Percentiles rank a stretch among this genome's conserved stretches.
Conservation (phyloP, 2,888 invertebrate species). For the Cylindroiulus punctatus region DNA sequence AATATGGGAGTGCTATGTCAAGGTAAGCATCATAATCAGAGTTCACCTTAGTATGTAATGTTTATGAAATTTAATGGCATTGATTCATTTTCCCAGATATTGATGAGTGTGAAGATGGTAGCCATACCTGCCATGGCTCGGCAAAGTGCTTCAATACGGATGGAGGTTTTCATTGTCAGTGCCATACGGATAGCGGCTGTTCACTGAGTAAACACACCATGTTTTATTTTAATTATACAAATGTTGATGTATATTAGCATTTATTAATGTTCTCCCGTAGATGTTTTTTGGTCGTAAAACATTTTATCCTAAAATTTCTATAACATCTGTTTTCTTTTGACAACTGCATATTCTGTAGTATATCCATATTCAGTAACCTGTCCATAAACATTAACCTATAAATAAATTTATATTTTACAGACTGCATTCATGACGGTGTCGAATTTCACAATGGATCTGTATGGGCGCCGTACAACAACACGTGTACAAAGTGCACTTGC, state of each 20-base stretch:
- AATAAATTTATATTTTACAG: slow-evolving; percentile 67
- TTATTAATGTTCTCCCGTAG: too few species aligned
- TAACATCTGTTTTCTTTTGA: too few species aligned
- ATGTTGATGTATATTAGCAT: too few species aligned
- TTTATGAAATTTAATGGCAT: background rate
- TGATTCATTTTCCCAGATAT: slow-evolving; percentile 73
- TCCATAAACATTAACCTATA: too few species aligned
- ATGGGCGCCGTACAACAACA: slow-evolving; percentile 62
- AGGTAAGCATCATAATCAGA: slow-evolving; percentile 62
- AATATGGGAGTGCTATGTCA: slow-evolving; percentile 64
- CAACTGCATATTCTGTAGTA: too few species aligned
- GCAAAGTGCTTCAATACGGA: slow-evolving; percentile 82
- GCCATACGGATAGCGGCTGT: slow-evolving; percentile 68
- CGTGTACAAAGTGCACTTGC: slow-evolving; percentile 63
- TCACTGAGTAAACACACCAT: slow-evolving; percentile 62
- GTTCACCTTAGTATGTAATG: too few species aligned
- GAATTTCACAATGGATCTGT: slow-evolving; percentile 62
- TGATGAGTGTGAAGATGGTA: slow-evolving; percentile 81
- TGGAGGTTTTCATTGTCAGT: slow-evolving; percentile 82
- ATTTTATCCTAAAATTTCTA: too few species aligned
- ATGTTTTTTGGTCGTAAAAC: too few species aligned
- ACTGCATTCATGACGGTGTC: slow-evolving; percentile 78
- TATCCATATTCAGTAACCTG: too few species aligned
- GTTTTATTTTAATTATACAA: background rate
- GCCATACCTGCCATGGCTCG: slow-evolving; percentile 81